These are phyloP conservation scores for Oxycera nigricornis DNA, from an alignment of 2,888 invertebrate genomes.

Conservation along the genomic window DNA sequence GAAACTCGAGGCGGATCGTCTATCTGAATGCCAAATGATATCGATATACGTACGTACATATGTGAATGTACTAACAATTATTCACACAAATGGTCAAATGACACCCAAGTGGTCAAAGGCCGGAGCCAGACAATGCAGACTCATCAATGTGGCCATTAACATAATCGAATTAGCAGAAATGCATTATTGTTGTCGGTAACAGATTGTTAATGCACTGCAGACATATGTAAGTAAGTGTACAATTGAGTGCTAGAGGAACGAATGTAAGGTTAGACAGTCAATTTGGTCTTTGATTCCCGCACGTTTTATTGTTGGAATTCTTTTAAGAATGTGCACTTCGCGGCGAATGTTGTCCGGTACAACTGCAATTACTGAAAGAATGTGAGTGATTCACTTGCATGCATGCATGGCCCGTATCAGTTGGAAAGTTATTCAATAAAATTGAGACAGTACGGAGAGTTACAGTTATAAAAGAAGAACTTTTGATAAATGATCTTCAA, in stretches of 20 bases:
- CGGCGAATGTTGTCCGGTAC: background rate
- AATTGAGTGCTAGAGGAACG: background rate
- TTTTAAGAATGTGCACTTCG: background rate
- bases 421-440: no score
- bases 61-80: background rate
- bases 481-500: no score
- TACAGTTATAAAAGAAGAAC: no score
- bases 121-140: background rate
- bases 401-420: background rate
- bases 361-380: background rate
- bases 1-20: background rate
- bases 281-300: background rate
- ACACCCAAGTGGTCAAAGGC: slow-evolving; percentile 7
- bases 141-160: background rate
- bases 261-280: background rate
- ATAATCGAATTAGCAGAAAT: slow-evolving; percentile 20
- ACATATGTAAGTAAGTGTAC: background rate
- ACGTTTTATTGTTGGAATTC: background rate
- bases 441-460: no score
- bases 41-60: no score
- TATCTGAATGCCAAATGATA: background rate
- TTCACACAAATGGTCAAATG: slow-evolving; percentile 4
- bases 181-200: background rate
- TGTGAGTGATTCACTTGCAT: background rate
- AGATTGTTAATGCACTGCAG: slow-evolving; percentile 9